Evolutionary conservation across 2,797 vertebrate genomes (phyloP).

Genomic region (Rousettus madagascariensis): DNA sequence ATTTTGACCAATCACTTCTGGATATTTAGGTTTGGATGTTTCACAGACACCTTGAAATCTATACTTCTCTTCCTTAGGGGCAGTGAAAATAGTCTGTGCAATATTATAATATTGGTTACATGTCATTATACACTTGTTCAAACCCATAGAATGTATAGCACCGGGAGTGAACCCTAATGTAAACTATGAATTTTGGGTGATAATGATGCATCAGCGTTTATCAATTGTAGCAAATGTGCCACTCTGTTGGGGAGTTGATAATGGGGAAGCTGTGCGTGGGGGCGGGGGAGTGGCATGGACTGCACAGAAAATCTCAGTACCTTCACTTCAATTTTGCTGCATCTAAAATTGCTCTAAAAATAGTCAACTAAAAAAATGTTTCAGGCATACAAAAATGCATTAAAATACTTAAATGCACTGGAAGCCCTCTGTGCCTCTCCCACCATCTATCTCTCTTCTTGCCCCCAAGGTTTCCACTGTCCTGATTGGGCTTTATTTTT

Average conservation of each 20-base stretch:
- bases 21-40: neutral
- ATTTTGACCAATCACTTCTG: neutral
- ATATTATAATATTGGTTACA: no score
- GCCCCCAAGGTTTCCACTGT: neutral
- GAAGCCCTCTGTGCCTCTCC: neutral
- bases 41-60: neutral
- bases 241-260: neutral
- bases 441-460: neutral
- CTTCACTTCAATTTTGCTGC: neutral
- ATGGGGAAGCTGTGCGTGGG: neutral
- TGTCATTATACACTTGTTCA: neutral
- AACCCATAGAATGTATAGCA: neutral
- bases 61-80: neutral
- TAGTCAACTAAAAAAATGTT: neutral
- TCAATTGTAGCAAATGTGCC: neutral
- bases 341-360: neutral
- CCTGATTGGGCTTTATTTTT: no score
- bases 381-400: neutral
- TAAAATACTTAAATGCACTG: neutral
- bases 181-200: neutral
- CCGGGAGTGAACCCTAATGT: no score
- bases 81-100: neutral
- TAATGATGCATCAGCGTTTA: accelerated
- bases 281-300: neutral
- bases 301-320: neutral